Conservation (phyloP, 2,888 invertebrate genomes). For the Schizaphis graminum region DNA sequence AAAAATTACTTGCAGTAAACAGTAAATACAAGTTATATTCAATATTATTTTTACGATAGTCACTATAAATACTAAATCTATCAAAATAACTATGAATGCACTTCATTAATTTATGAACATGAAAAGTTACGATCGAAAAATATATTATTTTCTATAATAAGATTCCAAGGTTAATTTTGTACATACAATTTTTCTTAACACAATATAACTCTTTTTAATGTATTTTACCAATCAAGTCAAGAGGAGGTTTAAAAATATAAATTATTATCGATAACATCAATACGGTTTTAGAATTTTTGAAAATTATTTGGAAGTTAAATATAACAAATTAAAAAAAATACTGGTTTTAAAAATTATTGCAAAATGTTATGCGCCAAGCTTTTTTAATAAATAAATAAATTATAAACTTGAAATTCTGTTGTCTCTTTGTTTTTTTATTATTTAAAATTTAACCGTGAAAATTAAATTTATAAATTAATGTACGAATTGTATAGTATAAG, state of each 20-base stretch:
- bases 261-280: neutral
- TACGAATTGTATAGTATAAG: neutral
- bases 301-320: neutral
- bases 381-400: neutral
- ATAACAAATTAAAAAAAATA: neutral
- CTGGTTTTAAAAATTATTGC: neutral
- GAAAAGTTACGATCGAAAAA: neutral
- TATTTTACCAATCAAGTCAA: neutral
- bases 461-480: neutral
- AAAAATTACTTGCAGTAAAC: neutral
- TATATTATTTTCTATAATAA: neutral
- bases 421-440: neutral
- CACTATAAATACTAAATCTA: neutral
- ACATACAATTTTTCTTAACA: neutral
- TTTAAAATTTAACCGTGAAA: neutral
- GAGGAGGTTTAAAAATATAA: constrained; percentile 2
- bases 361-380: neutral
- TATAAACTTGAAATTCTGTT: neutral
- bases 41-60: neutral
- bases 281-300: neutral
- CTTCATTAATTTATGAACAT: neutral
- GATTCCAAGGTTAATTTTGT: neutral
- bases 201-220: neutral
- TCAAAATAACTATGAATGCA: neutral
- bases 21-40: neutral